Evolutionary conservation across 2,797 vertebrate genomes (phyloP), one percentile per base, ranked within the genome.

Genomic region (Natrix natrix): DNA sequence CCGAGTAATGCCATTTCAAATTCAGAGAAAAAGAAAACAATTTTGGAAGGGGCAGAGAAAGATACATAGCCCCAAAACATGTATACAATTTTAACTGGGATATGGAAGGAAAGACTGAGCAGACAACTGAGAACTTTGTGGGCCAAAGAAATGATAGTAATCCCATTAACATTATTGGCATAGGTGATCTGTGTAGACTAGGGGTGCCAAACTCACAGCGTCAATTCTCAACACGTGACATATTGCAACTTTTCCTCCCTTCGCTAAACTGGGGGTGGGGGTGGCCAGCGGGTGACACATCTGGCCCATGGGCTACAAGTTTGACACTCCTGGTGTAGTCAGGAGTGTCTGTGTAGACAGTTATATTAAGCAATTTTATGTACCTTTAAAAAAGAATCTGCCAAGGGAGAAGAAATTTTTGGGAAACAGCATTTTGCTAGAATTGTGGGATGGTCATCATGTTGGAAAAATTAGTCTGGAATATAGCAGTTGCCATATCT

Each of bases 301-400:
- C 17, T 6, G 5, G 5, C 17, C 57, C 17, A 59, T 0, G 5
- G 57, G 1, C 57, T 0, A 1, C 1, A 5, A 6, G 5, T 59
- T 20, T 59, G 57, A 59, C 17, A 20, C 57, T 17, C 57, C 17
- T 59, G 1, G 10, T 48, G 43, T 83, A 48, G 43, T 48, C 43
- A 83, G 22, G 24, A 37, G 32, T 37, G 32, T 37, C 32, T 37
- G 10, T 48, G 43, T 83, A 48, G 43, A 83, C 43, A 83, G 43
- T 48, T 83, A 48, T 48, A 48, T 83, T 83, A 48, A 48, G 24
- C 78, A 83, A 43, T 24, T 83, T 48, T 83, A 22, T 57, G 6
- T 43, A 55, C 20, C 7, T 90, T 90, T 57, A 90, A 37, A 43
- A 57, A 37, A 66, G 7, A 90, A 17, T 48, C n/a, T 37, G 5